Evolutionary conservation across 2,888 invertebrate species (phyloP).

Genomic region (Anarsia innoxiella): DNA sequence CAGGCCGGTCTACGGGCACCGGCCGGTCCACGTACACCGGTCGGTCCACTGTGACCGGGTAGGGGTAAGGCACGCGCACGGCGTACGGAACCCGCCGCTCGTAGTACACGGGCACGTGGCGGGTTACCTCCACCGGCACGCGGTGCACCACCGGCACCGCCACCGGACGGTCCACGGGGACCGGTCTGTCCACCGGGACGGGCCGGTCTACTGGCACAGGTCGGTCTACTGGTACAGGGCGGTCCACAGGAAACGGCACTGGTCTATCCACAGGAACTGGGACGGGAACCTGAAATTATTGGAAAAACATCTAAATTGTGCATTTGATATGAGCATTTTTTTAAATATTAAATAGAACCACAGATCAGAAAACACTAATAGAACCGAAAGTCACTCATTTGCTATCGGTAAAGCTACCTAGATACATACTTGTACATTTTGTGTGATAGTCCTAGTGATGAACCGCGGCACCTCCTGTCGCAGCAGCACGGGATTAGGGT

Average conservation of each 20-base stretch:
- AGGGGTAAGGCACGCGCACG: conserved; percentile 73
- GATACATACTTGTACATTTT: conserved; percentile 58
- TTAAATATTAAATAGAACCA: too few relatives aligned
- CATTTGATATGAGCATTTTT: too few relatives aligned
- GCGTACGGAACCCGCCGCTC: conserved; percentile 67
- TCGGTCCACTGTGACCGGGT: conserved; percentile 74
- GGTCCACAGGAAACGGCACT: conserved; percentile 61
- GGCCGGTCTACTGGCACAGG: conserved; percentile 68
- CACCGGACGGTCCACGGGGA: conserved; percentile 68
- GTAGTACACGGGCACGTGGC: conserved; percentile 65
- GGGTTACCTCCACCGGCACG: conserved; percentile 67
- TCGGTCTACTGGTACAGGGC: conserved; percentile 66
- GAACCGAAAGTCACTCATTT: too few relatives aligned
- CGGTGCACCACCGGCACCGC: conserved; percentile 70
- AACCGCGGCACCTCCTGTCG: conserved; percentile 63
- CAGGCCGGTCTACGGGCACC: conserved; percentile 75
- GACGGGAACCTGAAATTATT: background rate
- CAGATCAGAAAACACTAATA: too few relatives aligned
- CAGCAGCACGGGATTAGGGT: conserved; percentile 61
- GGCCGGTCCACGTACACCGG: conserved; percentile 69
- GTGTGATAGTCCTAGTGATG: conserved; percentile 62
- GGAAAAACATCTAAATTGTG: background rate
- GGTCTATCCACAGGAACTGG: conserved; percentile 37
- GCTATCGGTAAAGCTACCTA: too few relatives aligned
- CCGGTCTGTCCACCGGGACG: conserved; percentile 60